Evolutionary conservation across 2,888 invertebrate genomes (phyloP).

Genomic region (Cistogaster globosa): DNA sequence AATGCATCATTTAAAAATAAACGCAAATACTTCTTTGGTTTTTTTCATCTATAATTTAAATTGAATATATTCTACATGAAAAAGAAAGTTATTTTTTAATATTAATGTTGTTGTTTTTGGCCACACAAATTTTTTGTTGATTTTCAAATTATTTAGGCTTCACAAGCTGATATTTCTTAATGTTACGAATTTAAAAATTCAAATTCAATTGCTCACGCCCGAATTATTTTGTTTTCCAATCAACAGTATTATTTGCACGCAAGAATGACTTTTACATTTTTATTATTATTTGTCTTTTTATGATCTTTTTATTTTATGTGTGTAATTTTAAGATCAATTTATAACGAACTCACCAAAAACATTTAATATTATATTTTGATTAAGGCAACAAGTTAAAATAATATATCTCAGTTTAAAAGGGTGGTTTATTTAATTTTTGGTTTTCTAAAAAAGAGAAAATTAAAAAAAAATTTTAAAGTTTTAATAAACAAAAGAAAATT

Average conservation of each 20-base stretch:
- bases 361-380: neutral
- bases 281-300: neutral
- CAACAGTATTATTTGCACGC: slow-evolving; percentile 8
- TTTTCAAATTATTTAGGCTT: no score
- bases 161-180: neutral
- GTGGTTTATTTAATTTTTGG: neutral
- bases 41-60: no score
- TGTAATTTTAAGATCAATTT: slow-evolving; percentile 25
- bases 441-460: no score
- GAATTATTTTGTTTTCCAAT: slow-evolving; percentile 43
- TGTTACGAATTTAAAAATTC: slow-evolving; percentile 9
- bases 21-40: no score
- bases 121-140: no score
- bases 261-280: neutral
- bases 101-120: no score
- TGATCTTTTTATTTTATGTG: neutral
- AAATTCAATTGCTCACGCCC: slow-evolving; percentile 49
- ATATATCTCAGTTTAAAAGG: neutral
- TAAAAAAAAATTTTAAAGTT: no score
- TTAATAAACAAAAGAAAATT: no score
- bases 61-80: no score
- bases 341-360: neutral
- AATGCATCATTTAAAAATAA: no score
- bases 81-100: no score
- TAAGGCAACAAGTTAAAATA: neutral